Evolutionary conservation across 2,797 vertebrate species (phyloP).

Genomic region (Euphonia xanthogaster): DNA sequence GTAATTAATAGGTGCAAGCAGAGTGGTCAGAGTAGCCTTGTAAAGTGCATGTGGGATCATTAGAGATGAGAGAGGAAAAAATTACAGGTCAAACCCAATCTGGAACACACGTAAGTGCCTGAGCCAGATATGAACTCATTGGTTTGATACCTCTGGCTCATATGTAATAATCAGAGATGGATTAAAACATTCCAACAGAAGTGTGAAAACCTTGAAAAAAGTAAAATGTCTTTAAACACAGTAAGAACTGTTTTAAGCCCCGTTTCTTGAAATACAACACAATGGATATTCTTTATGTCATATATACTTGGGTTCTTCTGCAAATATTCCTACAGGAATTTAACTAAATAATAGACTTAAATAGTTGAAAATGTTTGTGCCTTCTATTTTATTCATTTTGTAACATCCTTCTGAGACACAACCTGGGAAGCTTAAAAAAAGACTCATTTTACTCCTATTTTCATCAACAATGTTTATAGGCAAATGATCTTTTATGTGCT

Average conservation of each 20-base stretch:
- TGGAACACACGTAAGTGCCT: neutral
- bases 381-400: conserved; percentile 4
- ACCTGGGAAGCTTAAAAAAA: conserved; percentile 21
- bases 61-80: neutral
- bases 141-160: neutral
- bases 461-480: conserved; percentile 46
- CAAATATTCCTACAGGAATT: neutral
- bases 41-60: neutral
- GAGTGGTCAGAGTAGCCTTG: neutral
- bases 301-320: neutral
- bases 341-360: conserved; percentile 1
- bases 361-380: neutral
- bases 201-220: neutral
- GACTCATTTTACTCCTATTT: conserved; percentile 49
- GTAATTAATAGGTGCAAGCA: neutral
- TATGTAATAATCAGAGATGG: neutral
- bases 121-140: neutral
- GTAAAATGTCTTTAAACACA: neutral
- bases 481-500: conserved; percentile 55
- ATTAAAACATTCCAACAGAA: neutral
- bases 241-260: neutral
- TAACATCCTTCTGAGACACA: neutral
- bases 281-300: neutral
- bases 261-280: neutral
- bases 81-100: neutral